Evolutionary conservation across 2,888 invertebrate genomes (phyloP).

Genomic region (Zygaena filipendulae): DNA sequence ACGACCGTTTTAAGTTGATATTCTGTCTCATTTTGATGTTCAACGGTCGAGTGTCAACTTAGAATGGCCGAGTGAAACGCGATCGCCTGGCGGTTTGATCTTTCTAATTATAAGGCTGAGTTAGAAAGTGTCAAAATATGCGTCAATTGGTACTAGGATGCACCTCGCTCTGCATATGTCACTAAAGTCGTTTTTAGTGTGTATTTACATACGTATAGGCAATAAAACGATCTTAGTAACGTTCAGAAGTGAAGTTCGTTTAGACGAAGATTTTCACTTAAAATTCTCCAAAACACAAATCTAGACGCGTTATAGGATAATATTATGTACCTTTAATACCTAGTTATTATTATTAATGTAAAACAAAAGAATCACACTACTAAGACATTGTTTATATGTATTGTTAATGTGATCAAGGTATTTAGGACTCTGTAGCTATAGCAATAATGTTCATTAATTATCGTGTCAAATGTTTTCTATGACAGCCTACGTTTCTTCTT

Average conservation of each 20-base stretch:
- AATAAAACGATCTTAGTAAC: no score
- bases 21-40: conserved; percentile 1
- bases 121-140: conserved; percentile 63
- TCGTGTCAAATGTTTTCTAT: conserved; percentile 28
- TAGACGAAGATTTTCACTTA: no score
- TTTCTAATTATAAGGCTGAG: conserved; percentile 67
- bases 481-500: no score
- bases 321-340: no score
- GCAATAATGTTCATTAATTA: conserved; percentile 47
- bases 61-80: conserved; percentile 23
- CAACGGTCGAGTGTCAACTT: conserved; percentile 5
- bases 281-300: no score
- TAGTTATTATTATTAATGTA: conserved; percentile 13
- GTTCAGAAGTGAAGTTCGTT: no score
- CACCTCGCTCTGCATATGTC: no score
- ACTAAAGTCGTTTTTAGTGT: no score
- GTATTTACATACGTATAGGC: no score
- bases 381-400: conserved; percentile 24
- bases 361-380: conserved; percentile 16
- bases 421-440: conserved; percentile 52
- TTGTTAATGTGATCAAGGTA: conserved; percentile 56
- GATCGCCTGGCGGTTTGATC: conserved; percentile 46
- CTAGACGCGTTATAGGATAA: conserved; percentile 23
- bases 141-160: no score
- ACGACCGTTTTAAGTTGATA: conserved; percentile 20